Percentiles rank a stretch among this genome's conserved stretches.
phyloP scores from a whole-genome alignment of 35 echinoderm and acorn worm species.

The Chiridota heheva region DNA sequence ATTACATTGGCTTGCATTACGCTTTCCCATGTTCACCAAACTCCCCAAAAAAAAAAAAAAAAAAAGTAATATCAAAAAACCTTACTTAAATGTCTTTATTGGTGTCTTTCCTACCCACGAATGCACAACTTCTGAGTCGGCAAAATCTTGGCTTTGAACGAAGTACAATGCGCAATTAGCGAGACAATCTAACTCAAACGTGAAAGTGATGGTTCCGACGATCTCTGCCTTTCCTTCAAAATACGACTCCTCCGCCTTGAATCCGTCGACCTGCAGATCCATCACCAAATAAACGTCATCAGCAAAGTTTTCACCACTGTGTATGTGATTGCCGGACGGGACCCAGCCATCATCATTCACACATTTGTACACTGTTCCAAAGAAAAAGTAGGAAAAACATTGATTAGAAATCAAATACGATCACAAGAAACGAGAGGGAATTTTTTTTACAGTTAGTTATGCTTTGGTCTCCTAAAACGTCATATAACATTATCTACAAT shows the following conservation, averaged over 20 bases:
- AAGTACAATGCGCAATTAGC: constrained; percentile 82
- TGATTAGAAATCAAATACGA: not conserved
- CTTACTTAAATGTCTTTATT: constrained; percentile 57
- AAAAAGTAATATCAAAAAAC: not conserved
- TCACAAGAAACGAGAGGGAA: too few relatives aligned
- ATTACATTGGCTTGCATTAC: not conserved
- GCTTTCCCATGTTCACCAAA: not conserved
- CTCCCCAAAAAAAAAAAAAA: not conserved
- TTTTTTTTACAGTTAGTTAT: too few relatives aligned
- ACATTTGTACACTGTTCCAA: constrained; percentile 54
- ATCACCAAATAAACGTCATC: constrained; percentile 93
- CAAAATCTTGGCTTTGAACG: constrained; percentile 52
- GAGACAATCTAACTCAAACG: constrained; percentile 72
- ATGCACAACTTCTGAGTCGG: constrained; percentile 58
- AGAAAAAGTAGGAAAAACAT: not conserved
- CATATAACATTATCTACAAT: too few relatives aligned
- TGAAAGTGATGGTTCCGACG: constrained; percentile 69
- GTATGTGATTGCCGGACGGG: constrained; percentile 64
- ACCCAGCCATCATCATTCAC: constrained; percentile 67
- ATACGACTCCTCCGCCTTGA: constrained; percentile 54
- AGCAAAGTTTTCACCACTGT: constrained; percentile 73
- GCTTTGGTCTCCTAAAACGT: too few relatives aligned
- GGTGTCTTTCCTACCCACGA: constrained; percentile 54
- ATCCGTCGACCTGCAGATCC: constrained; percentile 48
- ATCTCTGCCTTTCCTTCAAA: constrained; percentile 69